A percentile compares a stretch with the other conserved stretches of the same genome.
Evolutionary conservation across 1,140 invertebrate species (phyloP).

Genomic region (Procambarus clarkii): DNA sequence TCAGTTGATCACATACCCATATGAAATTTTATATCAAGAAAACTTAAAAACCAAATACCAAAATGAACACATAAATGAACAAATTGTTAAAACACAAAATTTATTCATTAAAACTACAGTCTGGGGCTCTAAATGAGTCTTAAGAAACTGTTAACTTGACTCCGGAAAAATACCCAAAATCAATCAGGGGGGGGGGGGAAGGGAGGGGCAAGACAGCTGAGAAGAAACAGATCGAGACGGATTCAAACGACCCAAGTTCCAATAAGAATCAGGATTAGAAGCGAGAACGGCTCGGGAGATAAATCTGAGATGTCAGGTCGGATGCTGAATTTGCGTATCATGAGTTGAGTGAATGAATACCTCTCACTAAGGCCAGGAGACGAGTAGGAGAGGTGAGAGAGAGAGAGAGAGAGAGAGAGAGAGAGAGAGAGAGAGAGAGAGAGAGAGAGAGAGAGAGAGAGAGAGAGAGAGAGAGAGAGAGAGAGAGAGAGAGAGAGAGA

Average conservation of each 20-base stretch:
- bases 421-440: slow-evolving; percentile 5
- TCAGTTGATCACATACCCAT: too few relatives aligned
- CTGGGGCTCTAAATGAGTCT: too few relatives aligned
- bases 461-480: not conserved
- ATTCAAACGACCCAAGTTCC: not conserved
- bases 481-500: not conserved
- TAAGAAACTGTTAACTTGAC: too few relatives aligned
- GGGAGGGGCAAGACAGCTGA: not conserved
- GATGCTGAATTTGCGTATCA: not conserved
- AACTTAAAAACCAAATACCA: too few relatives aligned
- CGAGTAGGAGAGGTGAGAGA: not conserved
- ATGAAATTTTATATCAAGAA: too few relatives aligned
- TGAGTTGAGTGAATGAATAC: too few relatives aligned
- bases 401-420: slow-evolving; percentile 8
- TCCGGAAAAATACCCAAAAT: too few relatives aligned
- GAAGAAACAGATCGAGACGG: not conserved
- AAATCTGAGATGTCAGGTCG: not conserved
- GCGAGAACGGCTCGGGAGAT: not conserved
- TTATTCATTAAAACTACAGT: too few relatives aligned
- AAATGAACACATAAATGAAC: too few relatives aligned
- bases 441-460: not conserved
- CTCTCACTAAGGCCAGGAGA: too few relatives aligned
- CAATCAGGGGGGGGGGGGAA: too few relatives aligned
- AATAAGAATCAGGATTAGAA: not conserved
- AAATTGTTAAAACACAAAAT: too few relatives aligned